Evolutionary conservation across 2,113 vertebrate species (phyloP).

Genomic region (Ceyx melanurus): DNA sequence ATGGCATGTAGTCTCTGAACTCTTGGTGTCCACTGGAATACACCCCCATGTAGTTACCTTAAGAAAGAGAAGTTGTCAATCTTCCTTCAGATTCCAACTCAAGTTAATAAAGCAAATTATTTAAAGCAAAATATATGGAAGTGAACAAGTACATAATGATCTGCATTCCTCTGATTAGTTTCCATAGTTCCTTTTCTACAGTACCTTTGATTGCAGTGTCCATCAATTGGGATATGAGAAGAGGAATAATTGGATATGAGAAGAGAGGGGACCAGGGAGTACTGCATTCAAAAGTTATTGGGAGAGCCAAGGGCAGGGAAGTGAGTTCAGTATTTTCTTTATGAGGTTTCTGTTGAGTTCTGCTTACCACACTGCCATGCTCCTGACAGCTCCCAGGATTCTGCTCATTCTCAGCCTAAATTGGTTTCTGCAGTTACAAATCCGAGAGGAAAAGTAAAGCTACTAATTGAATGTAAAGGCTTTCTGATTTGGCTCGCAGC

Average conservation of each 20-base stretch:
- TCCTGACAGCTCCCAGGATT: conserved; percentile 22
- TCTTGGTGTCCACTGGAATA: background rate
- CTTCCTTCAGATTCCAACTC: background rate
- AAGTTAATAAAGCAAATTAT: background rate
- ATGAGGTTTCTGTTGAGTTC: conserved; percentile 24
- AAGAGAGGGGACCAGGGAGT: background rate
- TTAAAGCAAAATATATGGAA: background rate
- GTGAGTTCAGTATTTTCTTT: background rate
- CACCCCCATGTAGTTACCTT: accelerated
- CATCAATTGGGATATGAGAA: background rate
- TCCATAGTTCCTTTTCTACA: background rate
- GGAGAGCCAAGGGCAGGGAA: background rate
- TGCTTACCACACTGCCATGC: background rate
- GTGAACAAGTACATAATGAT: background rate
- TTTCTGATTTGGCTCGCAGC: conserved; percentile 14
- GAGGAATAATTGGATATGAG: background rate
- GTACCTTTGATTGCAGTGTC: background rate
- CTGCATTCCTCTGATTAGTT: background rate
- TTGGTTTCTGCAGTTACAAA: conserved; percentile 40
- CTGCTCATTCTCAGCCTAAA: conserved; percentile 42
- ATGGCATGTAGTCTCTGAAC: background rate
- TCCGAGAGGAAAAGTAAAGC: conserved; percentile 4
- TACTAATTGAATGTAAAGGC: conserved; percentile 39
- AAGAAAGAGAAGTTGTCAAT: background rate
- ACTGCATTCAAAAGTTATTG: background rate